Evolutionary conservation across 2,113 vertebrate genomes (phyloP), one percentile per base, ranked within the genome.

Genomic region (Puffinus mauretanicus): DNA sequence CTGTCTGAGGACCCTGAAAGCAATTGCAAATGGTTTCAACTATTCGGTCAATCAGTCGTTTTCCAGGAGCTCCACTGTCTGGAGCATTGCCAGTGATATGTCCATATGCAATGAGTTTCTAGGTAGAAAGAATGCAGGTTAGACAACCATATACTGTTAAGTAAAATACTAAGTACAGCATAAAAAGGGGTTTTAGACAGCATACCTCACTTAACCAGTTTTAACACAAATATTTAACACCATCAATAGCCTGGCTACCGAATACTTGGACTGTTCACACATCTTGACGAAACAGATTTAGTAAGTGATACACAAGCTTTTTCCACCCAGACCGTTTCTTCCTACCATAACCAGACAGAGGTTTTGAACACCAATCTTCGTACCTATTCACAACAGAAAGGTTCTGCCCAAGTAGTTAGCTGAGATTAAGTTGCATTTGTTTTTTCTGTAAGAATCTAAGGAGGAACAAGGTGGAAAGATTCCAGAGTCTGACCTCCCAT

Each of bases 31-130:
- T 98, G 25, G 99, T 99, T 94, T 99, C 99, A 90, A 99, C 98
- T 75, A 99, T 98, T n/a, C 99, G 98, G 97, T 99, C 99, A 20
- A 99, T 99, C 58, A 99, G 98, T 8, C 99, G 97, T 73, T 99
- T 99, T 4, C 99, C 99, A 0, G 99, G 98, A 34, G 98, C 98
- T 16, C 98, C 98, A 7, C 99, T 99, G 96, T 99, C 99, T 0
- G 99, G 99, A 29, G 99, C 99, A 2, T 99, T 99, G 77, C 99
- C 99, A 1, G 99, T 99, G 97, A 99, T 99, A 90, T 99, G 99
- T 44, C 99, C 99, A 58, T 99, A 99, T 0, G 99, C 99, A 26
- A 99, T 99, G 78, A 99, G 98, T 98, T 99, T 99, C 99, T 99
- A 92, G 29, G 38, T 2, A 95, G 72, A 96, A 73, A 96, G 36